phyloP scores from a whole-genome alignment of 1,140 invertebrate species.

The Papilio xuthus region DNA sequence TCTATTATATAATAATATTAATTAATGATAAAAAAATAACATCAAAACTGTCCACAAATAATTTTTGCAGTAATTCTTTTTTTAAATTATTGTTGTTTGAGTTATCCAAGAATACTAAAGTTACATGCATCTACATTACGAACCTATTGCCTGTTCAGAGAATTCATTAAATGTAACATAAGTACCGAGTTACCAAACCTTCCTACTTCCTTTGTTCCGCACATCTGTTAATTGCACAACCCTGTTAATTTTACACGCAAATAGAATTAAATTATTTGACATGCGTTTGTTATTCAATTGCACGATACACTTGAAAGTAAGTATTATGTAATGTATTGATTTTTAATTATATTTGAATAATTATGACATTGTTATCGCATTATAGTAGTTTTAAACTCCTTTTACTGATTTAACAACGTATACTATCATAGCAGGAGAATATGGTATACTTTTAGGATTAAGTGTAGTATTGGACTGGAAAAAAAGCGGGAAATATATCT shows the following conservation, averaged over 20 bases:
- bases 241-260: constrained; percentile 62
- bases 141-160: not conserved
- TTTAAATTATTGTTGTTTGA: no score
- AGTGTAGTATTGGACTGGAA: no score
- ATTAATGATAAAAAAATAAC: no score
- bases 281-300: constrained; percentile 29
- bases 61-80: no score
- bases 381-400: not conserved
- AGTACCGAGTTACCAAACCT: constrained; percentile 42
- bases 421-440: no score
- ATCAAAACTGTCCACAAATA: no score
- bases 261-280: constrained; percentile 10
- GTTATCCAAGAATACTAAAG: not conserved
- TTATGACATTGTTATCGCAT: constrained; percentile 1
- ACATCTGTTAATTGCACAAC: constrained; percentile 54
- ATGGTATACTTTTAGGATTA: no score
- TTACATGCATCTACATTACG: not conserved
- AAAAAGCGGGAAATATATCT: no score
- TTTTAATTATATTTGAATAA: constrained; percentile 7
- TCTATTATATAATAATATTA: no score
- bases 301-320: constrained; percentile 16
- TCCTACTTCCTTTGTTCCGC: constrained; percentile 67
- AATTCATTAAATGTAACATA: constrained; percentile 9
- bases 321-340: constrained; percentile 5
- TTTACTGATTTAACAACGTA: not conserved